Conservation (phyloP, 1,140 invertebrate genomes). For the Temnothorax longispinosus region DNA sequence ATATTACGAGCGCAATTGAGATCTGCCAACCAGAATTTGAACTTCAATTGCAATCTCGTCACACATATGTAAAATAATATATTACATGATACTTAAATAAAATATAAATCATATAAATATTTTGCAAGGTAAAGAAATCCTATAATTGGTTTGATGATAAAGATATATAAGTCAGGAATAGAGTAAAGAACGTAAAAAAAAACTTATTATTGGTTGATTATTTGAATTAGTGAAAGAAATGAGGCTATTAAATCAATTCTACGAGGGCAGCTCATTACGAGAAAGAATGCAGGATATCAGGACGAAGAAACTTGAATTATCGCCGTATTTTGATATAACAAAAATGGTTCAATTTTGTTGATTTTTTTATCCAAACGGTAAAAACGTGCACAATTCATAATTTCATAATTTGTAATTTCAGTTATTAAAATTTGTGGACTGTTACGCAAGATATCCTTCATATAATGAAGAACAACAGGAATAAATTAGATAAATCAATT, state of each 20-base stretch:
- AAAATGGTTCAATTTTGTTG: neutral
- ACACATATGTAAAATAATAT: neutral
- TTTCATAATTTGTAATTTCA: neutral
- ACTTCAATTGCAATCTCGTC: constrained; percentile 2
- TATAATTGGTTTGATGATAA: neutral
- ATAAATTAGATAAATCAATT: constrained; percentile 8
- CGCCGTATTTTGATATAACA: neutral
- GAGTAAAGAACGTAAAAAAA: neutral
- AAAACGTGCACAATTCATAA: neutral
- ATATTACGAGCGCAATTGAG: neutral
- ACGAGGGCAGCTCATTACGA: neutral
- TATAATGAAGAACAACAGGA: neutral
- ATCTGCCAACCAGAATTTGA: neutral
- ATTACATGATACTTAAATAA: neutral
- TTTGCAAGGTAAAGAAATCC: neutral
- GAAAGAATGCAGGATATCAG: neutral
- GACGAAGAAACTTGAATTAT: constrained; percentile 3
- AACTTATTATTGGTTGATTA: neutral
- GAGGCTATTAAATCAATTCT: neutral
- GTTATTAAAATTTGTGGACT: neutral
- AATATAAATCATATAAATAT: neutral
- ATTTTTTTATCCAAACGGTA: neutral
- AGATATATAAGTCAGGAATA: neutral
- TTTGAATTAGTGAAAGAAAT: constrained; percentile 7
- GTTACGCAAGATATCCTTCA: neutral